Percentiles rank a stretch among this genome's conserved stretches.
Conservation (phyloP, 2,888 invertebrate genomes). For the Cephus nigrinus region DNA sequence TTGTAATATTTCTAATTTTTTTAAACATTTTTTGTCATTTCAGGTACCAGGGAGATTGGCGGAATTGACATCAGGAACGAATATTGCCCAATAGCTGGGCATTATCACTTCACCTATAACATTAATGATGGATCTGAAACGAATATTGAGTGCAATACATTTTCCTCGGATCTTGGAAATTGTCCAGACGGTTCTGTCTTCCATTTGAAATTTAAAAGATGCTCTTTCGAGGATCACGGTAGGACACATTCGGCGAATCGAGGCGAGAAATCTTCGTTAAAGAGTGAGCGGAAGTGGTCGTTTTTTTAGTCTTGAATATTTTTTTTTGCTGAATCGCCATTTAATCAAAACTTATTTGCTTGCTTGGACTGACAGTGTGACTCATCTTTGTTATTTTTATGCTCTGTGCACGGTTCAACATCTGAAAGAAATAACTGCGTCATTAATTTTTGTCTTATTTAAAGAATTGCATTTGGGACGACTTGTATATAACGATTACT, state of each 20-base stretch:
- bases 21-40: conserved; percentile 21
- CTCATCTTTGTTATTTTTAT: neutral
- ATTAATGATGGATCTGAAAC: conserved; percentile 67
- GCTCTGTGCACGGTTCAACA: neutral
- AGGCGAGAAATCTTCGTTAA: neutral
- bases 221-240: conserved; percentile 71
- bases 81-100: conserved; percentile 75
- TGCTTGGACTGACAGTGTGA: neutral
- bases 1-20: neutral
- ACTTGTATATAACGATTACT: neutral
- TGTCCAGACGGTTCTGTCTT: conserved; percentile 73
- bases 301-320: neutral
- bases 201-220: conserved; percentile 70
- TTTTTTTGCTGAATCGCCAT: neutral
- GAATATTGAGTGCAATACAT: conserved; percentile 68
- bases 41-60: conserved; percentile 69
- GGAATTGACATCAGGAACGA: conserved; percentile 69
- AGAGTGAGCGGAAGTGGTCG: conserved; percentile 19
- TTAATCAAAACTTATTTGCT: neutral
- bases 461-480: neutral
- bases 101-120: conserved; percentile 71
- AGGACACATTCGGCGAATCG: conserved; percentile 40
- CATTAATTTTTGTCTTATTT: neutral
- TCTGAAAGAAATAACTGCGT: neutral
- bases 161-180: conserved; percentile 71